Percentiles rank a stretch among this genome's conserved stretches.
phyloP scores from a whole-genome alignment of 2,797 vertebrate species.

The Hydrophis major region DNA sequence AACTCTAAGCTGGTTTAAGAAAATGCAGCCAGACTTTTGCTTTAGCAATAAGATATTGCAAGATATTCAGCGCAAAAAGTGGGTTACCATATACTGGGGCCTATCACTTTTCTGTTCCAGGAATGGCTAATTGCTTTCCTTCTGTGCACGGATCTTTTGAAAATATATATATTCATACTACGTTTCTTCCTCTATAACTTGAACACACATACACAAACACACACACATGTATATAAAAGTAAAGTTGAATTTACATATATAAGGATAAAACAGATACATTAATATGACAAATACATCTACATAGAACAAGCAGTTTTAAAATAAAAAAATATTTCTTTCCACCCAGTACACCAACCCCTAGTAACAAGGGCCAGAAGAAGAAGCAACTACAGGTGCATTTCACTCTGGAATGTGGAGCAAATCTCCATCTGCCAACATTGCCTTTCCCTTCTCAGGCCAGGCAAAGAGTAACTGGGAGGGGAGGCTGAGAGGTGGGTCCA shows the following conservation, averaged over 20 bases:
- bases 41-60: background rate
- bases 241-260: background rate
- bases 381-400: no score
- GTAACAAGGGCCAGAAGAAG: no score
- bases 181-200: background rate
- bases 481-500: no score
- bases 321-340: background rate
- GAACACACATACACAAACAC: background rate
- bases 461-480: no score
- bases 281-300: background rate
- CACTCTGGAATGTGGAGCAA: no score
- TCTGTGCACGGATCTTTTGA: background rate
- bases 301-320: background rate
- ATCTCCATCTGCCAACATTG: no score
- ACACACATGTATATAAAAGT: background rate
- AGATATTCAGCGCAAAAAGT: background rate
- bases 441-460: no score
- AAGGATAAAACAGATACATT: background rate
- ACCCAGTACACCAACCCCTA: background rate
- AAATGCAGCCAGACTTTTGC: background rate
- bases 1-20: background rate
- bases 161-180: background rate
- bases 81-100: background rate
- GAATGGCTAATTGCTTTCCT: background rate
- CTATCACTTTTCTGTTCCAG: background rate